phyloP scores from a whole-genome alignment of 2,113 vertebrate genomes.

The Tachysurus vachellii region DNA sequence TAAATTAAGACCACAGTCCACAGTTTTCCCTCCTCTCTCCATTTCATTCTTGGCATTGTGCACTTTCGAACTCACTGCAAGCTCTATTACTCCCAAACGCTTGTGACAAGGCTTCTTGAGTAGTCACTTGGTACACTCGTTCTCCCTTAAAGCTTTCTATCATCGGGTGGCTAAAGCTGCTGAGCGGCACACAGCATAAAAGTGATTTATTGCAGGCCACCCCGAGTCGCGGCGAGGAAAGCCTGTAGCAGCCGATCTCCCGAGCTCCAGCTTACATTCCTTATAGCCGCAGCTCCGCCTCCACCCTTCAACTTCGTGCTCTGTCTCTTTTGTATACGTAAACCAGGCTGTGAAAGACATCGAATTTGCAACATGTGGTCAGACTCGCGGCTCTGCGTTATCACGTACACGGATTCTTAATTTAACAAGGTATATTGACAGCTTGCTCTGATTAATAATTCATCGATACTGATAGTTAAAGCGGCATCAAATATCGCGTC shows the following conservation, averaged over 20 bases:
- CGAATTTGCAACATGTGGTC: background rate
- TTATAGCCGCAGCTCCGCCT: conserved; percentile 59
- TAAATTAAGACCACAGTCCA: background rate
- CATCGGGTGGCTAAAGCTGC: conserved; percentile 71
- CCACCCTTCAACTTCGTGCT: conserved; percentile 52
- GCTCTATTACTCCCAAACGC: background rate
- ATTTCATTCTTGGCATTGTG: background rate
- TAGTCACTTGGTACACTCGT: conserved; percentile 19
- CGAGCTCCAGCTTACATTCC: conserved; percentile 67
- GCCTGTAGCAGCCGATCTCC: conserved; percentile 66
- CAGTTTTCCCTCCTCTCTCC: background rate
- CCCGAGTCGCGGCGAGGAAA: conserved; percentile 66
- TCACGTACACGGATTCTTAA: background rate
- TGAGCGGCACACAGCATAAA: conserved; percentile 70
- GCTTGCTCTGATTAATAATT: background rate
- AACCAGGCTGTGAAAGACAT: background rate
- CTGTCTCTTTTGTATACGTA: background rate
- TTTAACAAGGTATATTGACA: background rate
- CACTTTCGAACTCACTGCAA: background rate
- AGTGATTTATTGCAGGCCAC: conserved; percentile 75
- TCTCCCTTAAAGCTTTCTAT: conserved; percentile 70
- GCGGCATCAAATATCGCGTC: background rate
- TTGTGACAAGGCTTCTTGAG: conserved; percentile 3
- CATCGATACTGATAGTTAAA: background rate
- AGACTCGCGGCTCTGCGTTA: background rate